Percentiles rank a stretch among this genome's conserved stretches.
These are phyloP conservation scores for Cheilosia urbana DNA, from an alignment of 2,888 invertebrate species.

Conservation along the genomic window DNA sequence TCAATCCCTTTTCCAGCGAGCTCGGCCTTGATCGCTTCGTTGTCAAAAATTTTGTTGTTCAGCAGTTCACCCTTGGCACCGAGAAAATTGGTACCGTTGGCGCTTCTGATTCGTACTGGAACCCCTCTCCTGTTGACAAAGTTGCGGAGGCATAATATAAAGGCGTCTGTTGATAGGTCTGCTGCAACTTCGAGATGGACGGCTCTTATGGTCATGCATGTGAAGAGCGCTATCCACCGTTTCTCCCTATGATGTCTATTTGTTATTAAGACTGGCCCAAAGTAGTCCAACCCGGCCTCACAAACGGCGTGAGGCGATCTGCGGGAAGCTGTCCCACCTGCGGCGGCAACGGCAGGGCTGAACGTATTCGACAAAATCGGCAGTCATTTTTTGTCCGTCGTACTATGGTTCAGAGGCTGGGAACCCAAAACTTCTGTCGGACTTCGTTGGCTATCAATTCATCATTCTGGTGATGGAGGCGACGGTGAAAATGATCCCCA, in stretches of 20 bases:
- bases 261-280: constrained; percentile 48
- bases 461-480: constrained; percentile 47
- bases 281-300: constrained; percentile 61
- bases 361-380: constrained; percentile 32
- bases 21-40: constrained; percentile 17
- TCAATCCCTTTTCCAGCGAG: constrained; percentile 14
- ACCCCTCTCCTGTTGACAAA: constrained; percentile 60
- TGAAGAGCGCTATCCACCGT: constrained; percentile 50
- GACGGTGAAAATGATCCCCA: constrained; percentile 50
- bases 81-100: constrained; percentile 40
- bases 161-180: constrained; percentile 48
- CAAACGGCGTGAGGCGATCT: constrained; percentile 30
- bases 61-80: constrained; percentile 40
- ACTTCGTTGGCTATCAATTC: constrained; percentile 59
- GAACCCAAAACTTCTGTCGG: constrained; percentile 29
- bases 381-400: constrained; percentile 50
- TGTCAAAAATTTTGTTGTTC: constrained; percentile 1
- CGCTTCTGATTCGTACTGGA: constrained; percentile 17
- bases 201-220: constrained; percentile 48
- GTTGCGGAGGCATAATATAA: constrained; percentile 60
- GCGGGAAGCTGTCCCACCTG: constrained; percentile 55
- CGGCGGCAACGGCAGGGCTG: constrained; percentile 34
- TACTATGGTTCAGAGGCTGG: constrained; percentile 24
- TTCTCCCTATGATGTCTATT: constrained; percentile 53
- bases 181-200: constrained; percentile 53